These are phyloP conservation scores for Hypselothyrea guttata DNA, from an alignment of 2,888 invertebrate species.

Conservation along the genomic window DNA sequence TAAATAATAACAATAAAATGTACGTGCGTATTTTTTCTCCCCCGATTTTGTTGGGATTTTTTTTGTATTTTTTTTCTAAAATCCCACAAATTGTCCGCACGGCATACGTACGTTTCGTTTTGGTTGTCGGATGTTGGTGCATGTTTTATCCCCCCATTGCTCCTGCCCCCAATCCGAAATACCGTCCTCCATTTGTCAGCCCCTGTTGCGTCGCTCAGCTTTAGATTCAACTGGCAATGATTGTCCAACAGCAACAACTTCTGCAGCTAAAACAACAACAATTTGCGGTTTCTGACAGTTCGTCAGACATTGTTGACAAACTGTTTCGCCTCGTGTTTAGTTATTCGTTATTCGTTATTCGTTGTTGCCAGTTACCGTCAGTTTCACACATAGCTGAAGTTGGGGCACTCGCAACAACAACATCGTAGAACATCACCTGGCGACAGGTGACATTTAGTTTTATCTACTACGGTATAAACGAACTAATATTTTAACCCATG, in stretches of 20 bases:
- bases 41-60: too few species aligned
- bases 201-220: constrained; percentile 3
- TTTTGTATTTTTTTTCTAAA: constrained; percentile 36
- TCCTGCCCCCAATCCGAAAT: too few species aligned
- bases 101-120: constrained; percentile 35
- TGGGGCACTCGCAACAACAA: constrained; percentile 1
- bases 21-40: constrained; percentile 41
- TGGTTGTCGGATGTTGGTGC: neutral
- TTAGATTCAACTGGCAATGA: constrained; percentile 42
- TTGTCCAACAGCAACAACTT: constrained; percentile 35
- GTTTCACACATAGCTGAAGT: constrained; percentile 18
- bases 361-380: constrained; percentile 18
- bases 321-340: constrained; percentile 39
- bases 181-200: neutral
- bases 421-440: constrained; percentile 4
- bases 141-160: neutral
- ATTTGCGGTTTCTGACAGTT: constrained; percentile 64
- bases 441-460: constrained; percentile 33
- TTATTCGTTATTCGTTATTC: constrained; percentile 8
- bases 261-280: constrained; percentile 27
- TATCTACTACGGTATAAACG: neutral
- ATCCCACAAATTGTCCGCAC: constrained; percentile 56
- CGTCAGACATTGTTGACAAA: constrained; percentile 63
- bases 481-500: neutral
- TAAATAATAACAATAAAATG: constrained; percentile 69